A percentile compares a stretch with the other conserved stretches of the same genome.
phyloP scores from a whole-genome alignment of 2,113 vertebrate species.

The Sinocyclocheilus rhinocerous region DNA sequence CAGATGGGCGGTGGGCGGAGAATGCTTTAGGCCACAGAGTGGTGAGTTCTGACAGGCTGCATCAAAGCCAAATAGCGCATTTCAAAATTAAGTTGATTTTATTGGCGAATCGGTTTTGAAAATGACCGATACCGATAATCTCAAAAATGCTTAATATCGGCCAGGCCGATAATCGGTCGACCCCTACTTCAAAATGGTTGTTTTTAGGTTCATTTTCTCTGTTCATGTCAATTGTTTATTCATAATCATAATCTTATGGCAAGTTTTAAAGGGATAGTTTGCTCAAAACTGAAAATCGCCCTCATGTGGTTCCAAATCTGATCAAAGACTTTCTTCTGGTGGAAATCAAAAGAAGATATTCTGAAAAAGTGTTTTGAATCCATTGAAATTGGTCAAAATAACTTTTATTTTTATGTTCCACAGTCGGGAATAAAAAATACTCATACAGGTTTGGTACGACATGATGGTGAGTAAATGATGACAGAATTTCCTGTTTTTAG shows the following conservation, averaged over 20 bases:
- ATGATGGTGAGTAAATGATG: background rate
- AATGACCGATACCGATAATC: too few species aligned
- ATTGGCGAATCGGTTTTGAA: too few species aligned
- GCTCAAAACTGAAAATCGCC: background rate
- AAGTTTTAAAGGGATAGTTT: background rate
- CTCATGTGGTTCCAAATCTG: background rate
- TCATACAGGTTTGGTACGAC: background rate
- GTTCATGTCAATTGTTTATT: background rate
- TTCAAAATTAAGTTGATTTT: too few species aligned
- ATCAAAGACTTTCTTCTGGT: background rate
- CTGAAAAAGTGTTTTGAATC: background rate
- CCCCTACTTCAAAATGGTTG: background rate
- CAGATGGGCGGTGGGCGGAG: too few species aligned
- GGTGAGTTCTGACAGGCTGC: too few species aligned
- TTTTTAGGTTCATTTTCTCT: slow-evolving; percentile 5
- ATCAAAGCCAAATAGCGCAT: too few species aligned
- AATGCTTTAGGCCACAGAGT: too few species aligned
- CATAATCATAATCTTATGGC: background rate
- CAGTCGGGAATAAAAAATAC: too few species aligned
- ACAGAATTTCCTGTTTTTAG: background rate
- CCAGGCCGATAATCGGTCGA: too few species aligned
- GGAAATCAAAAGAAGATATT: too few species aligned
- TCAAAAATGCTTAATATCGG: too few species aligned
- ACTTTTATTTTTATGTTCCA: background rate
- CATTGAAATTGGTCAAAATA: background rate